phyloP scores from a whole-genome alignment of 2,888 invertebrate genomes.

The Pachydiplax longipennis region DNA sequence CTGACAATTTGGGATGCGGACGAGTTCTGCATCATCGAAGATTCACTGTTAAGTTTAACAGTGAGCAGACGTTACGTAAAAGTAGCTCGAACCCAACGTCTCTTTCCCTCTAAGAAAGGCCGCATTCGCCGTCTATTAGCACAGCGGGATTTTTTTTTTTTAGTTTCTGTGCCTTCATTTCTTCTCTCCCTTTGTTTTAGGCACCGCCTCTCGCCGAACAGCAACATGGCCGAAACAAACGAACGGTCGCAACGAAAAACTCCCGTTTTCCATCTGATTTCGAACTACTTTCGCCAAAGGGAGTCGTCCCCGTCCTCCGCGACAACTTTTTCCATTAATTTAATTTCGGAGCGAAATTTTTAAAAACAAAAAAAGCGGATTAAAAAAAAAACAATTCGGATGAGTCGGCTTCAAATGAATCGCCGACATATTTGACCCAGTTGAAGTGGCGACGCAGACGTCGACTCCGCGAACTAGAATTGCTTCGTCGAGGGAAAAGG shows the following conservation, averaged over 20 bases:
- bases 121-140: too few species aligned
- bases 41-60: too few species aligned
- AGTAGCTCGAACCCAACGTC: too few species aligned
- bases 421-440: slow-evolving; percentile 1
- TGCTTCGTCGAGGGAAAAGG: background rate
- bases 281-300: background rate
- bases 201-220: too few species aligned
- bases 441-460: background rate
- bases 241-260: background rate
- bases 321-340: background rate
- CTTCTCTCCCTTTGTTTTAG: too few species aligned
- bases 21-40: too few species aligned
- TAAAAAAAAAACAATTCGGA: background rate
- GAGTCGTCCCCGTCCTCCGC: background rate
- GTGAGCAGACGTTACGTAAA: too few species aligned
- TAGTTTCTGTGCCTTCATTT: too few species aligned
- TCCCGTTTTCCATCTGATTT: background rate
- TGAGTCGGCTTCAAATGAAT: background rate
- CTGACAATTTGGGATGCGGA: too few species aligned
- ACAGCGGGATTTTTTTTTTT: too few species aligned
- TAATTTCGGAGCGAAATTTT: background rate
- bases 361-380: background rate
- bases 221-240: too few species aligned
- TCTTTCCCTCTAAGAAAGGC: too few species aligned
- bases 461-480: background rate